Base-by-base conservation (phyloP, 1,140 invertebrate genomes). In the Pseudomyrmex dendroicus region DNA sequence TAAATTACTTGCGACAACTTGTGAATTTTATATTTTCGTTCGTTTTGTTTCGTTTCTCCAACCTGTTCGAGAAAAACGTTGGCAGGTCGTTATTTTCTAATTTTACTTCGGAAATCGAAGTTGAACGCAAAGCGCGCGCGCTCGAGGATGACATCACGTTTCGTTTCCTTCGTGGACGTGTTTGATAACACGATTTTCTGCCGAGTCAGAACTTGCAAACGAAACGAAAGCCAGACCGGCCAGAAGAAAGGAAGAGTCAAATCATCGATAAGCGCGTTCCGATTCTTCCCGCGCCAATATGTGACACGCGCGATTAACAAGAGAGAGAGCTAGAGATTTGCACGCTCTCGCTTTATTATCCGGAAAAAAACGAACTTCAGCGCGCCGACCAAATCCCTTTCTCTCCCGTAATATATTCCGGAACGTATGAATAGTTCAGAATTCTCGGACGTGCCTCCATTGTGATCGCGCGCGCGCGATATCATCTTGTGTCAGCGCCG, bases 401-500 rank as follows among this genome's bases (percentile, higher is more conserved):
- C 73, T 83, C 73, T 62, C 35, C 35, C 67, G 15, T 83, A 82
- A 87, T 85, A 83, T 54, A 85, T 85, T 85, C 83, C 35, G 54
- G 86, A 83, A 87, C 66, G 86, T 88, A 87, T 82, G 86, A 84
- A 85, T 78, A 77, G 67, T 85, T 85, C 35, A 85, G 57, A 54
- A 80, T 80, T 73, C 63, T 13, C 48, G 70, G 73, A 74, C 78
- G 84, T 84, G 78, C 48, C 80, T 72, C 73, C 50, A 88, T 89
- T 87, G 78, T 84, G 67, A 85, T 83, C 78, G 56, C 72, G 64
- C 35, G 25, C 25, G 35, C 35, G 46, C 84, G 88, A 90, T 91
- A 86, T 84, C 56, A 89, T 85, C 90, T 91, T 78, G 86, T 74
- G 86, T 89, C 86, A 72, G 73, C 76, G 77, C 76, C 46, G 68